A percentile compares a stretch with the other conserved stretches of the same genome.
Conservation (phyloP, 2,113 vertebrate genomes). For the Plecturocebus donacophilus region DNA sequence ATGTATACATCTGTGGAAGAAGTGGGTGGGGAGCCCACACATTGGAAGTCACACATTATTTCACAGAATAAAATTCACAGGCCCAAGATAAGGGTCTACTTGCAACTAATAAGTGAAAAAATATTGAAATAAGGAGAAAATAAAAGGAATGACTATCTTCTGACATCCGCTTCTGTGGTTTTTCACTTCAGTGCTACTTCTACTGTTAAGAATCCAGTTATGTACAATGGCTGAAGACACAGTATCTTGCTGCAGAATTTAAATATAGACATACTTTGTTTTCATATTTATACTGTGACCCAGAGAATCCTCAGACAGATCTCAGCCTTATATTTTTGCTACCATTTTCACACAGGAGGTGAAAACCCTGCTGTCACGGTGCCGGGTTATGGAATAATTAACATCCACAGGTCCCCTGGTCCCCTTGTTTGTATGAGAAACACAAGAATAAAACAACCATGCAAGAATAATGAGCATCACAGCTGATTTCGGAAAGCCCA, state of each 20-base stretch:
- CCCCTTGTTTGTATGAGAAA: conserved; percentile 45
- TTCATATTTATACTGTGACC: neutral
- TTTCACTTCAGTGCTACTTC: neutral
- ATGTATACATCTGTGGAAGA: neutral
- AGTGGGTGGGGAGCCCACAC: neutral
- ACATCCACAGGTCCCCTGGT: neutral
- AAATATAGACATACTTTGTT: neutral
- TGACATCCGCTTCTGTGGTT: neutral
- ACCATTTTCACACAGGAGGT: neutral
- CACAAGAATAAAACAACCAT: neutral
- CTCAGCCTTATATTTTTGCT: neutral
- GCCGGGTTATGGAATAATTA: neutral
- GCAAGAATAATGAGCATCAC: conserved; percentile 46
- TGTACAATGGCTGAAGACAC: neutral
- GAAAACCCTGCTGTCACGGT: neutral
- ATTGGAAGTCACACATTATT: neutral
- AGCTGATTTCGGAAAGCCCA: conserved; percentile 37
- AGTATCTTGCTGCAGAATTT: neutral
- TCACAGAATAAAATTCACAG: neutral
- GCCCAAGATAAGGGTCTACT: neutral
- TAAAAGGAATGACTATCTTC: neutral
- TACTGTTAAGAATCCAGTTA: neutral
- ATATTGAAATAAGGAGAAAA: neutral
- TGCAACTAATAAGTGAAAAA: neutral
- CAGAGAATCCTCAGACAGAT: neutral